A percentile compares a stretch with the other conserved stretches of the same genome.
phyloP scores from a whole-genome alignment of 2,888 invertebrate species.

The Spodoptera picta region DNA sequence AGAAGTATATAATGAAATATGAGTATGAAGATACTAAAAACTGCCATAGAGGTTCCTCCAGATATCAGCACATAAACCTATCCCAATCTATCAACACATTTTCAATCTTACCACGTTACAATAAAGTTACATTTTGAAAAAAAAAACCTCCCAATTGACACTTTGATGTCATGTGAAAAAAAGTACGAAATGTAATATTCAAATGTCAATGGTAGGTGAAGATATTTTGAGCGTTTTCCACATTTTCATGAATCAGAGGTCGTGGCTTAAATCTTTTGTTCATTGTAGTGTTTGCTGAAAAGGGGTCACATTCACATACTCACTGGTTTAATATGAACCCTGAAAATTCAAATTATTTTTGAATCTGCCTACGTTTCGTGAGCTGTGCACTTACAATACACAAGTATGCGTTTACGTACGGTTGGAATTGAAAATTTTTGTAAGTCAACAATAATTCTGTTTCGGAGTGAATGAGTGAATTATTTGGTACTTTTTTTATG shows the following conservation, averaged over 20 bases:
- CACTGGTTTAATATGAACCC: conserved; percentile 22
- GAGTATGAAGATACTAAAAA: too few species aligned
- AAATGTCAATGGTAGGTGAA: conserved; percentile 33
- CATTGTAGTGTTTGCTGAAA: conserved; percentile 49
- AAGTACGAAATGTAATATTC: conserved; percentile 12
- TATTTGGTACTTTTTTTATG: too few species aligned
- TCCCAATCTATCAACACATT: too few species aligned
- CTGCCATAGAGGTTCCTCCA: too few species aligned
- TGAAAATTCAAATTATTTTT: conserved; percentile 12
- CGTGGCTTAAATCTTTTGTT: conserved; percentile 45
- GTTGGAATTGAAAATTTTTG: conserved; percentile 6
- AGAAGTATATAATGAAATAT: too few species aligned
- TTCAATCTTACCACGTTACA: too few species aligned
- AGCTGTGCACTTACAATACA: neutral
- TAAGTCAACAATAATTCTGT: conserved; percentile 4
- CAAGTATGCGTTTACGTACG: too few species aligned
- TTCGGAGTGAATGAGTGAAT: too few species aligned
- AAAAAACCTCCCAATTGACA: too few species aligned
- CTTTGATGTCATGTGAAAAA: too few species aligned
- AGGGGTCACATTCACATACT: conserved; percentile 22
- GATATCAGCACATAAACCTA: too few species aligned
- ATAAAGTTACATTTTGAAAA: too few species aligned
- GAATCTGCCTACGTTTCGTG: conserved; percentile 32
- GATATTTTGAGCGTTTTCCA: conserved; percentile 30
- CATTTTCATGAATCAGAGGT: conserved; percentile 37